Conservation (phyloP, 2,888 invertebrate species). For the Pyrrhosoma nymphula region DNA sequence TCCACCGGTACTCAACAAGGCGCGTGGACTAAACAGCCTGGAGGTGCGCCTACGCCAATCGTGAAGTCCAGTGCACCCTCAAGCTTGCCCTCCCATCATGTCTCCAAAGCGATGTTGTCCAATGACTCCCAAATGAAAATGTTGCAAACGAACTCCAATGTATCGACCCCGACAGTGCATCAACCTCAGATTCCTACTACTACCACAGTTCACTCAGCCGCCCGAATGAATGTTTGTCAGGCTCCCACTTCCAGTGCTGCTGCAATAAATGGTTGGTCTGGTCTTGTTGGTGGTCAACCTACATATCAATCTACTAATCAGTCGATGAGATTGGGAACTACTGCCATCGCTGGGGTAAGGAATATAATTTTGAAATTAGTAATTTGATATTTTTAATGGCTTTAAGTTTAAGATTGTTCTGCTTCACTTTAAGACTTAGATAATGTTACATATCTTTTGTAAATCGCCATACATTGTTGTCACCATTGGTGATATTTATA, state of each 20-base stretch:
- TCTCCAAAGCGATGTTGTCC: constrained; percentile 19
- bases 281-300: constrained; percentile 78
- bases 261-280: constrained; percentile 78
- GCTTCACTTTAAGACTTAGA: neutral
- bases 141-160: constrained; percentile 36
- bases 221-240: constrained; percentile 49
- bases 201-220: constrained; percentile 21
- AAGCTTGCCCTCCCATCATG: neutral
- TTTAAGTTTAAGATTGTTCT: neutral
- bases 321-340: constrained; percentile 41
- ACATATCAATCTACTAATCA: constrained; percentile 74
- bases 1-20: constrained; percentile 71
- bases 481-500: neutral
- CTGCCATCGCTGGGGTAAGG: constrained; percentile 33
- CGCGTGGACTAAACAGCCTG: constrained; percentile 73
- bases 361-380: neutral
- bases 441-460: neutral
- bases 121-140: constrained; percentile 50
- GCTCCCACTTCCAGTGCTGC: constrained; percentile 47
- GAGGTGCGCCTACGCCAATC: constrained; percentile 69
- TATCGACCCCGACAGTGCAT: neutral
- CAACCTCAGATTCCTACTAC: constrained; percentile 56
- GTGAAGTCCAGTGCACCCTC: constrained; percentile 49
- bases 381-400: neutral
- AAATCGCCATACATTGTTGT: too few species aligned